Evolutionary conservation across 2,113 vertebrate genomes (phyloP).

Genomic region (Ariopsis seemanni): DNA sequence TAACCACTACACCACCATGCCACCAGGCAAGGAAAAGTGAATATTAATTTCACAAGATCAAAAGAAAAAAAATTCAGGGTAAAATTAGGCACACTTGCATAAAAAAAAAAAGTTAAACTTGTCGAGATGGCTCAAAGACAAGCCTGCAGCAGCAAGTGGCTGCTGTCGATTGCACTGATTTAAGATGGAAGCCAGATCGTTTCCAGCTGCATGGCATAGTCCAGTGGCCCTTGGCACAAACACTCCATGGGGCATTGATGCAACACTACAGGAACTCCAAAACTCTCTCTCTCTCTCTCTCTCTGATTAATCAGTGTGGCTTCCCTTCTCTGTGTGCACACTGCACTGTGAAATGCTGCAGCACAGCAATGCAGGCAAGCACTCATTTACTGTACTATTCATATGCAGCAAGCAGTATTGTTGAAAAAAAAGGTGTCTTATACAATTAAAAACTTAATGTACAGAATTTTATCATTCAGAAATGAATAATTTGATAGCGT

Average conservation of each 20-base stretch:
- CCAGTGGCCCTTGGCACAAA: constrained; percentile 22
- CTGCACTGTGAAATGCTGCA: constrained; percentile 37
- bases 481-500: neutral
- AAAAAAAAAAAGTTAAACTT: neutral
- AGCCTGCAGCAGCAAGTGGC: constrained; percentile 44
- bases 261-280: constrained; percentile 22
- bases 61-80: neutral
- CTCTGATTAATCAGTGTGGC: constrained; percentile 33
- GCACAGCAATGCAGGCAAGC: constrained; percentile 26
- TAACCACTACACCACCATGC: no score
- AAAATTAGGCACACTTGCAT: neutral
- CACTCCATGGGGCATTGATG: constrained; percentile 40
- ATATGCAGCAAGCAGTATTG: neutral
- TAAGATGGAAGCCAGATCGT: constrained; percentile 34
- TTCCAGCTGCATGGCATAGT: constrained; percentile 37
- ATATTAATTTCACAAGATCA: neutral
- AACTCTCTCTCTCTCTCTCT: constrained; percentile 42
- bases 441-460: neutral
- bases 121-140: constrained; percentile 36
- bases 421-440: neutral
- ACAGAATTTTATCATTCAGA: neutral
- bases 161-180: constrained; percentile 47
- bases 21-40: neutral
- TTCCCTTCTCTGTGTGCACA: constrained; percentile 12
- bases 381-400: neutral